Conservation (phyloP, 1,140 invertebrate genomes). For the Chymomyza costata region DNA sequence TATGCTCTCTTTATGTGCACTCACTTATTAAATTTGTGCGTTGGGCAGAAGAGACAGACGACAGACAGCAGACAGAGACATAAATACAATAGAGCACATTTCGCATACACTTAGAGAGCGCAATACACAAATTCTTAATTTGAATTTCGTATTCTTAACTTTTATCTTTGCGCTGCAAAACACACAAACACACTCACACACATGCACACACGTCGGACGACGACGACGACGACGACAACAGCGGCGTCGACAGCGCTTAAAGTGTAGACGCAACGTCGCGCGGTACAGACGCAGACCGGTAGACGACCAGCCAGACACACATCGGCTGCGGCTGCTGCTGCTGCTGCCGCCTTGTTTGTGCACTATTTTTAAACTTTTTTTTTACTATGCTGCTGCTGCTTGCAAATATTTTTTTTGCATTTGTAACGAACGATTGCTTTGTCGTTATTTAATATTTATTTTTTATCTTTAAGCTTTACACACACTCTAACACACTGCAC, state of each 20-base stretch:
- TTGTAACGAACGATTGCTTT: conserved; percentile 40
- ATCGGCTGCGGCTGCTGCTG: not conserved
- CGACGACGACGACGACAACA: conserved; percentile 15
- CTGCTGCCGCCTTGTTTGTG: conserved; percentile 41
- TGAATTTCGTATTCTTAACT: conserved; percentile 33
- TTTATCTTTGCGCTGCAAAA: conserved; percentile 32
- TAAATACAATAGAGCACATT: conserved; percentile 55
- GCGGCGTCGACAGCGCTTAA: too few species aligned
- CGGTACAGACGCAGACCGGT: conserved; percentile 32
- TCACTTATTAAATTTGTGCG: conserved; percentile 55
- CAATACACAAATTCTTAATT: conserved; percentile 48
- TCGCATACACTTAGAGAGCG: conserved; percentile 16
- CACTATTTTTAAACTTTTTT: conserved; percentile 63
- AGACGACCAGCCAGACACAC: conserved; percentile 21
- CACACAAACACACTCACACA: too few species aligned
- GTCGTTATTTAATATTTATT: conserved; percentile 56
- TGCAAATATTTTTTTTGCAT: conserved; percentile 43
- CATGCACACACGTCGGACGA: too few species aligned
- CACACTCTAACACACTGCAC: conserved; percentile 18
- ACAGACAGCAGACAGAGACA: too few species aligned
- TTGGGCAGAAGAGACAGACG: too few species aligned
- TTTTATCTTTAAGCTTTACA: conserved; percentile 24
- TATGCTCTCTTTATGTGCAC: too few species aligned
- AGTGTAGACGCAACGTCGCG: not conserved
- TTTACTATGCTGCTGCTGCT: conserved; percentile 25